Evolutionary conservation across 2,797 vertebrate species (phyloP).

Genomic region (Chelon auratus): DNA sequence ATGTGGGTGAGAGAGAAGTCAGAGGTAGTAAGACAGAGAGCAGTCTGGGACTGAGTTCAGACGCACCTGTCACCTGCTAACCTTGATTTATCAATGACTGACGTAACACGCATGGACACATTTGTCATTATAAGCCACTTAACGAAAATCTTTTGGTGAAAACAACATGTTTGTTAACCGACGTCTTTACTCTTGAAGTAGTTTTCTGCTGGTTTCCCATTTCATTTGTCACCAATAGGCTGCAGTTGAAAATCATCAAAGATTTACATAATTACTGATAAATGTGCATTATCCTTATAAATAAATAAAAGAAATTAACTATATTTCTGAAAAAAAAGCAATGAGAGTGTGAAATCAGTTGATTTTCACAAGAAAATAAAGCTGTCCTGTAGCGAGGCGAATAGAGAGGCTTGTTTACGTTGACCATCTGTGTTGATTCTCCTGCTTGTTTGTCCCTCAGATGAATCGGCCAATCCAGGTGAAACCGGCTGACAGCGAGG

Average conservation of each 20-base stretch:
- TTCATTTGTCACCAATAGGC: conserved; percentile 7
- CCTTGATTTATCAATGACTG: conserved; percentile 51
- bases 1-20: conserved; percentile 36
- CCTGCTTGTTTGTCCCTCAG: conserved; percentile 75
- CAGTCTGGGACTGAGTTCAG: conserved; percentile 45
- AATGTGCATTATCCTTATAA: not conserved
- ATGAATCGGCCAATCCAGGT: conserved; percentile 94
- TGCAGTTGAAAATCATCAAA: not conserved
- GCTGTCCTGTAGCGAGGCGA: conserved; percentile 1
- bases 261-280: not conserved
- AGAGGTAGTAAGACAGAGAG: conserved; percentile 49
- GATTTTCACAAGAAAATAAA: not conserved
- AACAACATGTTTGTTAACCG: not conserved
- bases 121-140: not conserved
- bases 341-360: not conserved
- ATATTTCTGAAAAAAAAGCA: not conserved
- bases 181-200: not conserved
- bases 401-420: conserved; percentile 29
- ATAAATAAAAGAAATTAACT: conserved; percentile 2
- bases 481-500: conserved; percentile 92
- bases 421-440: conserved; percentile 44
- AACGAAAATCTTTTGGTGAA: not conserved
- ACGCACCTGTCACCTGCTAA: conserved; percentile 69
- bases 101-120: conserved; percentile 16
- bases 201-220: conserved; percentile 10